Conservation (phyloP, 1,140 invertebrate species). For the Drosophila trapezifrons region DNA sequence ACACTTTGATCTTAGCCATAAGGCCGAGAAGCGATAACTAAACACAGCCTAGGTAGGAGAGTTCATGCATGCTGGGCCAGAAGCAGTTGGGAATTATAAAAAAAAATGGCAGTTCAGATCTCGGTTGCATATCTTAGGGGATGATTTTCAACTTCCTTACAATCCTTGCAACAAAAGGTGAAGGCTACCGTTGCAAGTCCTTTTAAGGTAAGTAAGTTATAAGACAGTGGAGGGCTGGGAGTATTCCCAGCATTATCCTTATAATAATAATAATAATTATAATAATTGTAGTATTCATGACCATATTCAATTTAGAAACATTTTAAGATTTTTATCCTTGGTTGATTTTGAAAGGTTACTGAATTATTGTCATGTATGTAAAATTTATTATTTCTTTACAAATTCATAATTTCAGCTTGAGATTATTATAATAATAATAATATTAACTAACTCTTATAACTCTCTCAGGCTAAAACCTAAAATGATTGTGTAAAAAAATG, state of each 20-base stretch:
- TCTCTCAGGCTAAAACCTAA: neutral
- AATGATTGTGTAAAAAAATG: neutral
- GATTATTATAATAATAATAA: too few species aligned
- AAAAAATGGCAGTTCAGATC: neutral
- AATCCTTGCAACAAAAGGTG: neutral
- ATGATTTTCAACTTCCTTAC: slow-evolving; percentile 1
- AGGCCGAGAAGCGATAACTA: slow-evolving; percentile 84
- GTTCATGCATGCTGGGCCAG: neutral
- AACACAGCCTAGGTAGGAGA: fast-evolving
- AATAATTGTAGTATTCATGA: too few species aligned
- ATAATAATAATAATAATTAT: neutral
- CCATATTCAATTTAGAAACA: too few species aligned
- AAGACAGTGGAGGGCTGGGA: neutral
- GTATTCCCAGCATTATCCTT: neutral
- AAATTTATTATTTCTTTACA: neutral
- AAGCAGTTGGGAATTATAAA: slow-evolving; percentile 2
- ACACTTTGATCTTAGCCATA: slow-evolving; percentile 86
- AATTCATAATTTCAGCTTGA: neutral
- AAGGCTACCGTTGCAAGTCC: too few species aligned
- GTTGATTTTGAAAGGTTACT: neutral
- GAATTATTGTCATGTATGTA: neutral
- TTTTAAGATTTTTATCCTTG: too few species aligned
- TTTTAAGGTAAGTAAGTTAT: neutral
- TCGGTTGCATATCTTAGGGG: slow-evolving; percentile 1
- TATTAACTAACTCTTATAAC: neutral